Base-by-base conservation (phyloP, 2,113 vertebrate genomes). In the Rhea americana region DNA sequence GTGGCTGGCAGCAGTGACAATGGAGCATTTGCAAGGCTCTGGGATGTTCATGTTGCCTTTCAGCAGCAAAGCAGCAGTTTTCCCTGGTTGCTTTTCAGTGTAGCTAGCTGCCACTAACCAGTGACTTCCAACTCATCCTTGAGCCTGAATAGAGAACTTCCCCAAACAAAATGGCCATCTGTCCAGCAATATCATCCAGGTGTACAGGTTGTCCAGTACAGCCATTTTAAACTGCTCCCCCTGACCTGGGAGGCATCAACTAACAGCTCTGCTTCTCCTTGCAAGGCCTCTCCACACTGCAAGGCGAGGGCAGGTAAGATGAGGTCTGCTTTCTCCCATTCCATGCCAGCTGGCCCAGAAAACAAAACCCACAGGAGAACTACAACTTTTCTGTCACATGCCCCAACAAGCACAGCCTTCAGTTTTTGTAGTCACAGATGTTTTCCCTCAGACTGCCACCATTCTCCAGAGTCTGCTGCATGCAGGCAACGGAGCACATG, bases 201-300 rank as follows among this genome's bases (percentile, higher is more conserved):
- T 28, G 28, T 28, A 55, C 53, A 56, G 55, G 55, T 82, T 55
- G 32, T 50, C 17, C 18, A 14, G 4, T 77, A 20, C 5, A 47
- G 8, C 13, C 55, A 7, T 53, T 74, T 50, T 25, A 73, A 48
- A 39, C 41, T 70, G 7, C 35, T 48, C 35, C 83, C 19, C 20
- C 26, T 41, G 16, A 7, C 48, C 25, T 9, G 22, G 16, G 17
- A 67, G 15, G 85, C 10, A 3, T 61, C 20, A 68, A 28, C 19
- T 37, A 77, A 48, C 2, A 4, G 53, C 2, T 2, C 11, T 20
- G 19, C 25, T 35, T 20, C 11, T 13, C 9, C 37, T 21, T 53
- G 56, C 21, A 7, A 4, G 9, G 5, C 5, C 32, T 41, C 1
- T 2, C 2, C 13, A 37, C 37, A 53, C 2, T 4, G 18, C 1